Evolutionary conservation across 2,797 vertebrate species (phyloP).

Genomic region (Rhinella marina): DNA sequence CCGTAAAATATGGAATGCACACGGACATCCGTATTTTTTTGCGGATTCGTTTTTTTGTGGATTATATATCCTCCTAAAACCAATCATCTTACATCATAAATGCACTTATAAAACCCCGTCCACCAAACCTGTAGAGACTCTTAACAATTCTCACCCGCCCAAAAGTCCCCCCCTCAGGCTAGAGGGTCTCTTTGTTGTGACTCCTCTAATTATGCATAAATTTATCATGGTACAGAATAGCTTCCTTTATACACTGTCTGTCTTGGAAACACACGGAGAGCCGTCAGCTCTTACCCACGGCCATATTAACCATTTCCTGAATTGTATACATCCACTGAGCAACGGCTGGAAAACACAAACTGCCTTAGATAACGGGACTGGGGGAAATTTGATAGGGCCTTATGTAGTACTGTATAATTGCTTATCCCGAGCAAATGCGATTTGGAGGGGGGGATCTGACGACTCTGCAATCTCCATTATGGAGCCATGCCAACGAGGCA

Average conservation of each 20-base stretch:
- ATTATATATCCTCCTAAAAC: not conserved
- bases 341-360: not conserved
- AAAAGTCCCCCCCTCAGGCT: slow-evolving; percentile 9
- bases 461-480: slow-evolving; percentile 27
- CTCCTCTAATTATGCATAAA: slow-evolving; percentile 51
- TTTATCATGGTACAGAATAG: slow-evolving; percentile 39
- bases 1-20: too few species aligned
- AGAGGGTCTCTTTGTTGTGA: slow-evolving; percentile 48
- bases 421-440: not conserved
- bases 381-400: not conserved
- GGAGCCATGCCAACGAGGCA: slow-evolving; percentile 54
- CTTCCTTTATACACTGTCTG: slow-evolving; percentile 35
- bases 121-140: not conserved
- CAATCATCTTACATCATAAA: not conserved
- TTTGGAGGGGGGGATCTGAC: not conserved
- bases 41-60: too few species aligned
- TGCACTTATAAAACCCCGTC: not conserved
- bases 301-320: slow-evolving; percentile 21
- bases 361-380: not conserved
- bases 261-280: slow-evolving; percentile 29
- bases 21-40: too few species aligned
- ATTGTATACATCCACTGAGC: not conserved
- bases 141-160: not conserved
- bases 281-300: not conserved
- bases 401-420: not conserved